phyloP scores from a whole-genome alignment of 2,113 vertebrate genomes.

The Tinamus guttatus region DNA sequence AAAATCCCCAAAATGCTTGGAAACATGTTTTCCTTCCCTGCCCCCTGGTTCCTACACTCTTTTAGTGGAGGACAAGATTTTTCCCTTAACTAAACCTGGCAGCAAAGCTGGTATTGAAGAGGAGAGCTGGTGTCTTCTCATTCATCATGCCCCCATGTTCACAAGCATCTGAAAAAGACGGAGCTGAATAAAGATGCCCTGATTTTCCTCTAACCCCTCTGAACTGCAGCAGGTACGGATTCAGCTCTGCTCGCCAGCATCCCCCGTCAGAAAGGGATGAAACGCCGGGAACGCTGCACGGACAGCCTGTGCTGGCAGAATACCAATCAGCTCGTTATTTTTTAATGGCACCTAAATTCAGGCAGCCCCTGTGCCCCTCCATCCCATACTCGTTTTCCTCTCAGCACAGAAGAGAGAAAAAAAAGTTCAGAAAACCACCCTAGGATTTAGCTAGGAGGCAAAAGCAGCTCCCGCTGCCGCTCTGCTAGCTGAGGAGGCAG shows the following conservation, averaged over 20 bases:
- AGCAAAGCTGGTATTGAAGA: not conserved
- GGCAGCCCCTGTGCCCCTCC: not conserved
- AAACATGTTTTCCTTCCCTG: not conserved
- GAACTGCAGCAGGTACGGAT: not conserved
- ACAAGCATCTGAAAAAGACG: not conserved
- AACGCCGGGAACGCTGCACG: not conserved
- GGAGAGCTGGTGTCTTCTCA: not conserved
- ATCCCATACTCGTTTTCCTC: not conserved
- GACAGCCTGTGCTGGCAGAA: not conserved
- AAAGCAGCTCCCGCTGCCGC: not conserved
- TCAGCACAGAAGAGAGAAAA: too few relatives aligned
- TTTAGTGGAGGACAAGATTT: not conserved
- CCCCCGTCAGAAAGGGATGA: not conserved
- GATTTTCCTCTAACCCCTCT: not conserved
- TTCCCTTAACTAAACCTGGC: not conserved
- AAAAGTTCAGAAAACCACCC: not conserved
- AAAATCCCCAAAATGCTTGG: not conserved
- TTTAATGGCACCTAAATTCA: accelerated
- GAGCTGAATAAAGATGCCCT: not conserved
- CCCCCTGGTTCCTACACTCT: not conserved
- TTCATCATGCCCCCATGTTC: not conserved
- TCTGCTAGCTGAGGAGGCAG: not conserved
- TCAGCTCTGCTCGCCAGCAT: not conserved
- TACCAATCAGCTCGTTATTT: not conserved
- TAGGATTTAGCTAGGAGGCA: not conserved